Percentiles rank a stretch among this genome's conserved stretches.
Conservation (phyloP, 2,888 invertebrate genomes). For the Lamellibrachia satsuma region DNA sequence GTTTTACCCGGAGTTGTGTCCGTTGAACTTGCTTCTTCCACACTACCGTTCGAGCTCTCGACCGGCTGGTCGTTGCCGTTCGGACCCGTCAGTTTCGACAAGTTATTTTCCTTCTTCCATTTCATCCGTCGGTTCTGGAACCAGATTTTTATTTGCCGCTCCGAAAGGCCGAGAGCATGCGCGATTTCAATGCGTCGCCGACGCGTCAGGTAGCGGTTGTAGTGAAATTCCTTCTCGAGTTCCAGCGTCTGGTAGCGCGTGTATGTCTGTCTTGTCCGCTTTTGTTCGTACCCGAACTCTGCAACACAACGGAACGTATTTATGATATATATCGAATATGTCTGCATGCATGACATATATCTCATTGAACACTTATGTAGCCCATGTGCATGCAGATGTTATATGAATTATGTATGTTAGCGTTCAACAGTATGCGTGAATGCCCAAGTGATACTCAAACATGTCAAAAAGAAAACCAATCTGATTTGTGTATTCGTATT, state of each 20-base stretch:
- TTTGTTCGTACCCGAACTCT: slow-evolving; percentile 62
- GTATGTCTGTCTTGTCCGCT: slow-evolving; percentile 95
- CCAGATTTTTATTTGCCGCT: slow-evolving; percentile 77
- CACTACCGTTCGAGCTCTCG: slow-evolving; percentile 20
- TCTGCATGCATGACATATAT: too few relatives aligned
- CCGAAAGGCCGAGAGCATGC: slow-evolving; percentile 91
- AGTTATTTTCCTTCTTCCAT: slow-evolving; percentile 34
- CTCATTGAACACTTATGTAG: too few relatives aligned
- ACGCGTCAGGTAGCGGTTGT: slow-evolving; percentile 96
- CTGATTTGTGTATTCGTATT: too few relatives aligned
- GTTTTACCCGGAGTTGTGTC: slow-evolving; percentile 17
- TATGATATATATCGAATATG: background rate
- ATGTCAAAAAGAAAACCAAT: too few relatives aligned
- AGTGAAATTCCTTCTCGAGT: slow-evolving; percentile 97
- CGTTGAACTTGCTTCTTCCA: slow-evolving; percentile 8
- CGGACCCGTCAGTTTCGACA: slow-evolving; percentile 33
- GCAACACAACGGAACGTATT: background rate
- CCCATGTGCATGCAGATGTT: too few relatives aligned
- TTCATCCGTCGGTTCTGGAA: slow-evolving; percentile 27
- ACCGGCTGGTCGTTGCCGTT: slow-evolving; percentile 29
- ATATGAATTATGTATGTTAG: too few relatives aligned
- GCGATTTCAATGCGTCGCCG: slow-evolving; percentile 96
- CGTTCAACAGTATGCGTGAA: too few relatives aligned
- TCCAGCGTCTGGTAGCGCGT: slow-evolving; percentile 97
- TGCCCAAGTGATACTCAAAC: too few relatives aligned